phyloP scores from a whole-genome alignment of 2,113 vertebrate genomes.

The Notechis scutatus region DNA sequence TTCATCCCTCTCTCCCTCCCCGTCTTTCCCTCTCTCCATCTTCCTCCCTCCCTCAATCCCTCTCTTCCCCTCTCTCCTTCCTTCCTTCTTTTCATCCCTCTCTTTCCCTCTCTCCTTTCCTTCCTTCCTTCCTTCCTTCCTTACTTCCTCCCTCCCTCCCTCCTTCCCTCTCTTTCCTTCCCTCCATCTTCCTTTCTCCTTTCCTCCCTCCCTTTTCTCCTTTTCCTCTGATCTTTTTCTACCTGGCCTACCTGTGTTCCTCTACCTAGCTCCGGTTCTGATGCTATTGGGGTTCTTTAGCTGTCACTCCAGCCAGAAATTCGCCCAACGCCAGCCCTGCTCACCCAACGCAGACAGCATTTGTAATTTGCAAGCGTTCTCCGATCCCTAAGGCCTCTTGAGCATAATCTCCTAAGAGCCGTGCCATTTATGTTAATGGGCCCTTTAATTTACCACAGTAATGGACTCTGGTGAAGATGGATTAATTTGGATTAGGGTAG shows the following conservation, averaged over 20 bases:
- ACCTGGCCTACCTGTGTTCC: constrained; percentile 23
- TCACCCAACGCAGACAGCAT: constrained; percentile 1
- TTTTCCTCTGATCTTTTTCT: not conserved
- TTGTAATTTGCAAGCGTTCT: constrained; percentile 39
- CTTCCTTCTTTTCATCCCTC: too few relatives aligned
- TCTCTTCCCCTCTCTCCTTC: too few relatives aligned
- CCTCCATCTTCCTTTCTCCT: too few relatives aligned
- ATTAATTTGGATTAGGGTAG: constrained; percentile 71
- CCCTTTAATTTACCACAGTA: constrained; percentile 71
- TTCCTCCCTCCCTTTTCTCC: not conserved
- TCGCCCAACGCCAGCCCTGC: not conserved
- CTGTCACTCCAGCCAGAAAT: constrained; percentile 6
- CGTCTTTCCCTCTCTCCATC: too few relatives aligned
- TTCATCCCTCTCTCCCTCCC: fast-evolving
- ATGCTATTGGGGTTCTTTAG: not conserved
- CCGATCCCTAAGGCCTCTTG: constrained; percentile 36
- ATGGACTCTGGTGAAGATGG: constrained; percentile 71
- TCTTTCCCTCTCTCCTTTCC: too few relatives aligned
- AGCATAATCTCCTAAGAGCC: constrained; percentile 49
- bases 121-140: too few relatives aligned
- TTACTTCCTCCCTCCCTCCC: too few relatives aligned
- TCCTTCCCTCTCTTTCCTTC: too few relatives aligned
- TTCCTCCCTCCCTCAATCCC: too few relatives aligned
- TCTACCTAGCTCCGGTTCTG: constrained; percentile 18
- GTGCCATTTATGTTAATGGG: constrained; percentile 65